These are phyloP conservation scores for Zelostemma sp. DNA, from an alignment of 1,140 invertebrate genomes.

Conservation along the genomic window DNA sequence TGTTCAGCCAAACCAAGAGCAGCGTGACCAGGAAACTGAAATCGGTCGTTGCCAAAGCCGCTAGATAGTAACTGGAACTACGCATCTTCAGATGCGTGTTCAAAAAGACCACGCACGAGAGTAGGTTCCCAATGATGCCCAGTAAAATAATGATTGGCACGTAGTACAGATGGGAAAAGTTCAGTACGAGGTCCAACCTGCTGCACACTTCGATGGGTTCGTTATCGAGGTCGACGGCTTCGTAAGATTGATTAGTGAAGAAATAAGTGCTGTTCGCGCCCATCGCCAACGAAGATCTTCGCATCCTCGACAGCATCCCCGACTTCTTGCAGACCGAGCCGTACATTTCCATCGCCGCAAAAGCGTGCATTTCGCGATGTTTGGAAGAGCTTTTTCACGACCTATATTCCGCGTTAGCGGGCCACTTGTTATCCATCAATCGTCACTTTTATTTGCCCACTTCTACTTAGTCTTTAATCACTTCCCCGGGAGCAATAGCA, in stretches of 20 bases:
- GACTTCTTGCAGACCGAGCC: not conserved
- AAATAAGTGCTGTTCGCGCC: constrained; percentile 6
- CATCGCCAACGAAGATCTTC: constrained; percentile 12
- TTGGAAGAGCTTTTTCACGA: not conserved
- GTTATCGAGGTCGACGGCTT: constrained; percentile 39
- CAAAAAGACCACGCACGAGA: constrained; percentile 73
- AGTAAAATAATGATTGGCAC: constrained; percentile 71
- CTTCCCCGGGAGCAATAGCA: too few relatives aligned
- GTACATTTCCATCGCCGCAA: too few relatives aligned
- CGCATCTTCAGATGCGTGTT: constrained; percentile 72
- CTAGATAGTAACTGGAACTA: constrained; percentile 74
- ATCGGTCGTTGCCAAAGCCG: constrained; percentile 72
- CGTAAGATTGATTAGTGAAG: constrained; percentile 7
- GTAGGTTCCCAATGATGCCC: constrained; percentile 72
- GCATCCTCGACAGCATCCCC: not conserved
- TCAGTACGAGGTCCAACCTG: constrained; percentile 62
- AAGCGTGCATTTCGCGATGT: not conserved
- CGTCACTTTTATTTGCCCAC: too few relatives aligned
- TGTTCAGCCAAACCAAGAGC: constrained; percentile 72
- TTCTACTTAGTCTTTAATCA: too few relatives aligned
- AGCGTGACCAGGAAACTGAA: constrained; percentile 71
- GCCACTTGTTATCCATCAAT: too few relatives aligned
- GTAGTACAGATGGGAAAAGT: constrained; percentile 71
- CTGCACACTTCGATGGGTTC: constrained; percentile 50
- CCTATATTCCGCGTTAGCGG: too few relatives aligned